These are phyloP conservation scores for Glaucidium brasilianum DNA, from an alignment of 2,113 vertebrate species.

Conservation along the genomic window DNA sequence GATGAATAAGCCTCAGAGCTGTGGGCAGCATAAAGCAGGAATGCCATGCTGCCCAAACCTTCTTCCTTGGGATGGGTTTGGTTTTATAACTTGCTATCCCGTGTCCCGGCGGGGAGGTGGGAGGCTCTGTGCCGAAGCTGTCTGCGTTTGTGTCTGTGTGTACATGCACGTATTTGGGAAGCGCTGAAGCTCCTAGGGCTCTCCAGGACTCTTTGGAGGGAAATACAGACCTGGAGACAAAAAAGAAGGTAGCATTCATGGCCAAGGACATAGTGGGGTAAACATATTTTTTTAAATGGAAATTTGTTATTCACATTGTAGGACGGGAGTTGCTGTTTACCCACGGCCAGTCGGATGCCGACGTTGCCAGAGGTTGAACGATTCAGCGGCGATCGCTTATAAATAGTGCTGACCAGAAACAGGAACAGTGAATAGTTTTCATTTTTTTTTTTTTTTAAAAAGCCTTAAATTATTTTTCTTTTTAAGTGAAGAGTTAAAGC, in stretches of 20 bases:
- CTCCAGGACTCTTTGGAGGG: not conserved
- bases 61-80: not conserved
- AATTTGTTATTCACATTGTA: slow-evolving; percentile 53
- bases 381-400: not conserved
- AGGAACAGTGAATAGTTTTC: slow-evolving; percentile 26
- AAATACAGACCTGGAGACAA: slow-evolving; percentile 17
- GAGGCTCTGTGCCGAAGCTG: not conserved
- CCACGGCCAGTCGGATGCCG: not conserved
- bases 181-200: not conserved
- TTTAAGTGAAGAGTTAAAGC: not conserved
- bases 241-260: slow-evolving; percentile 57
- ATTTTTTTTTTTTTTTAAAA: too few relatives aligned
- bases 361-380: slow-evolving; percentile 22
- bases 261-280: not conserved
- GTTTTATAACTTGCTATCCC: slow-evolving; percentile 3
- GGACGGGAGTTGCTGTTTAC: slow-evolving; percentile 15
- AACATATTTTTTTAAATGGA: slow-evolving; percentile 51
- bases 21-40: not conserved
- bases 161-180: not conserved
- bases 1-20: fast-evolving
- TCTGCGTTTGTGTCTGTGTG: not conserved
- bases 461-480: not conserved
- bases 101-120: not conserved
- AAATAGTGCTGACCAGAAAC: slow-evolving; percentile 58
- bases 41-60: not conserved